Percentiles rank a stretch among this genome's conserved stretches.
These are phyloP conservation scores for Balaeniceps rex DNA, from an alignment of 2,113 vertebrate species.

Conservation along the genomic window DNA sequence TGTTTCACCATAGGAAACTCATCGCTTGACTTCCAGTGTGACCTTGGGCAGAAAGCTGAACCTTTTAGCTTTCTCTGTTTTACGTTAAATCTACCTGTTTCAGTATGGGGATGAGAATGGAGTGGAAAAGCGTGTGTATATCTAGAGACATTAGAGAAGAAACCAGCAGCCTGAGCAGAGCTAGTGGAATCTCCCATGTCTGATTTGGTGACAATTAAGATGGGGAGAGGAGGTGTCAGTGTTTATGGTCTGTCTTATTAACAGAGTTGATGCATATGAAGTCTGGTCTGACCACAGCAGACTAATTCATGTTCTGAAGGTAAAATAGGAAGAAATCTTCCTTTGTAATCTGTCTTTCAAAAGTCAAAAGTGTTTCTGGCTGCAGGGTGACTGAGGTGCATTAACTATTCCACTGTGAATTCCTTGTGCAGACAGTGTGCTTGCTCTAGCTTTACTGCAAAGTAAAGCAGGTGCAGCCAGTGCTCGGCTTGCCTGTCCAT, in stretches of 20 bases:
- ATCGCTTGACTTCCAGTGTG: conserved; percentile 15
- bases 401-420: conserved; percentile 32
- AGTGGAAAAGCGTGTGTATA: neutral
- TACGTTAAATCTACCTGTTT: neutral
- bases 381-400: neutral
- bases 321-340: conserved; percentile 6
- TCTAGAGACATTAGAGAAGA: neutral
- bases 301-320: neutral
- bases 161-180: neutral
- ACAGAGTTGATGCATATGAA: neutral
- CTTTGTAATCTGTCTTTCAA: neutral
- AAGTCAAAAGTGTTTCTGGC: conserved; percentile 7
- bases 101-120: neutral
- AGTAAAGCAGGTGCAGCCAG: conserved; percentile 5
- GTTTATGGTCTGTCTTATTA: neutral
- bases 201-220: neutral
- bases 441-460: neutral
- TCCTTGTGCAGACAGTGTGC: neutral
- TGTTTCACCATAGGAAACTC: conserved; percentile 32
- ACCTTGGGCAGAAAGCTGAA: conserved; percentile 37
- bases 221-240: neutral
- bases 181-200: neutral
- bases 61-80: neutral
- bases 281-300: neutral
- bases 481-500: neutral